A percentile compares a stretch with the other conserved stretches of the same genome.
phyloP scores from a whole-genome alignment of 1,140 invertebrate species.

The Drosophila teissieri region DNA sequence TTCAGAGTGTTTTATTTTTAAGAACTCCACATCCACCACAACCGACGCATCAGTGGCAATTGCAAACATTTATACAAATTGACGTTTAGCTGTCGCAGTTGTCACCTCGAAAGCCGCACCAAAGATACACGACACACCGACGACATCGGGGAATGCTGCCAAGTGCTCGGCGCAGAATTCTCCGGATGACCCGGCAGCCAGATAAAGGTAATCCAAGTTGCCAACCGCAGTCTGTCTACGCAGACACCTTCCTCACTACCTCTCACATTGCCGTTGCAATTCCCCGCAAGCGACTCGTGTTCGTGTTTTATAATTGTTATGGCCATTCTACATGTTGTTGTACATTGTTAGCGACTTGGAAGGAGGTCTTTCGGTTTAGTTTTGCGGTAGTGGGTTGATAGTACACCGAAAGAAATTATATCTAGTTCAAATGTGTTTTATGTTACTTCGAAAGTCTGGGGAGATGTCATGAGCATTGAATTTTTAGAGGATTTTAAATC shows the following conservation, averaged over 20 bases:
- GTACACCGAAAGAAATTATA: not conserved
- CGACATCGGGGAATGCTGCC: constrained; percentile 12
- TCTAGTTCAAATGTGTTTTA: not conserved
- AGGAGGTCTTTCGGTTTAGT: constrained; percentile 15
- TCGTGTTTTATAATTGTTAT: constrained; percentile 65
- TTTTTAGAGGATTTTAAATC: too few species aligned
- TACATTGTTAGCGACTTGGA: constrained; percentile 39
- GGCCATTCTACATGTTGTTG: constrained; percentile 58
- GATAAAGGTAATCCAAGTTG: constrained; percentile 73
- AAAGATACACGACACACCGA: constrained; percentile 35
- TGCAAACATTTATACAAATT: constrained; percentile 73
- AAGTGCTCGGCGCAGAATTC: constrained; percentile 20
- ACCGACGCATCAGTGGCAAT: constrained; percentile 54
- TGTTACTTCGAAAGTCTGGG: not conserved
- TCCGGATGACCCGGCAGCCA: constrained; percentile 20
- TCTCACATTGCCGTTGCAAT: not conserved
- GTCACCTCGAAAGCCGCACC: constrained; percentile 57
- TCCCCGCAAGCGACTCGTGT: constrained; percentile 21
- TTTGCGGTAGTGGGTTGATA: constrained; percentile 7
- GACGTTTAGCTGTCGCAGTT: constrained; percentile 61
- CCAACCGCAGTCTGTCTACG: constrained; percentile 58
- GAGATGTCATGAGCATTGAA: too few species aligned
- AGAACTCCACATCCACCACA: constrained; percentile 18
- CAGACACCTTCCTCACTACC: not conserved
- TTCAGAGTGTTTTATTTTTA: constrained; percentile 54